Percentiles rank a stretch among this genome's conserved stretches.
Conservation (phyloP, 1,140 invertebrate species). For the Anoplolepis gracilipes region DNA sequence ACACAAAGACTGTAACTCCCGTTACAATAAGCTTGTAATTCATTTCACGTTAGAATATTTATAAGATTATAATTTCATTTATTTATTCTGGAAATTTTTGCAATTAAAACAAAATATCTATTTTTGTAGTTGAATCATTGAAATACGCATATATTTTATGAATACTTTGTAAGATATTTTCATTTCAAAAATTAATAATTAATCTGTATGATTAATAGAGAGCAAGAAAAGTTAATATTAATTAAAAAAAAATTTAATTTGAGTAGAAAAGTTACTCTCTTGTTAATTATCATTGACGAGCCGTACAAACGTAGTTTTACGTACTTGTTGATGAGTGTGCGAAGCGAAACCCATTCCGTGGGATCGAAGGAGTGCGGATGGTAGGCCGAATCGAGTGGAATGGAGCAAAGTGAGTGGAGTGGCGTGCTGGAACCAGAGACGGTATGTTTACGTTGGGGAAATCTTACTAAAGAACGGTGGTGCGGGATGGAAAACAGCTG, state of each 20-base stretch:
- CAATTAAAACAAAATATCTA: neutral
- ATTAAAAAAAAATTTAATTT: neutral
- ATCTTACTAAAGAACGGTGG: conserved; percentile 75
- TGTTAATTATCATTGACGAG: neutral
- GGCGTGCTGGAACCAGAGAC: conserved; percentile 64
- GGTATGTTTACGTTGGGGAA: conserved; percentile 77
- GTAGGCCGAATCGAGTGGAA: conserved; percentile 54
- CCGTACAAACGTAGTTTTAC: conserved; percentile 44
- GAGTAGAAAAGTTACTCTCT: neutral
- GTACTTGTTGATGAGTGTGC: conserved; percentile 59
- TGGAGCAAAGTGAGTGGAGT: conserved; percentile 70
- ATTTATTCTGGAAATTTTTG: neutral
- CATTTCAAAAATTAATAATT: conserved; percentile 1
- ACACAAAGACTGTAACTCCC: neutral
- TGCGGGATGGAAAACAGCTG: conserved; percentile 54
- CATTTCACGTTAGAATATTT: neutral
- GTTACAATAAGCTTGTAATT: neutral
- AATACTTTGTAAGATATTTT: neutral
- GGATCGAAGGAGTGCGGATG: conserved; percentile 61
- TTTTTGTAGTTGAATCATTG: neutral
- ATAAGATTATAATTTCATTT: neutral
- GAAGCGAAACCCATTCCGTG: conserved; percentile 63
- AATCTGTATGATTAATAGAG: neutral
- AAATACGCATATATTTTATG: neutral
- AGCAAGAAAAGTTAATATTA: neutral